A percentile compares a stretch with the other conserved stretches of the same genome.
These are phyloP conservation scores for Lates japonicus DNA, from an alignment of 2,797 vertebrate genomes.

Conservation along the genomic window DNA sequence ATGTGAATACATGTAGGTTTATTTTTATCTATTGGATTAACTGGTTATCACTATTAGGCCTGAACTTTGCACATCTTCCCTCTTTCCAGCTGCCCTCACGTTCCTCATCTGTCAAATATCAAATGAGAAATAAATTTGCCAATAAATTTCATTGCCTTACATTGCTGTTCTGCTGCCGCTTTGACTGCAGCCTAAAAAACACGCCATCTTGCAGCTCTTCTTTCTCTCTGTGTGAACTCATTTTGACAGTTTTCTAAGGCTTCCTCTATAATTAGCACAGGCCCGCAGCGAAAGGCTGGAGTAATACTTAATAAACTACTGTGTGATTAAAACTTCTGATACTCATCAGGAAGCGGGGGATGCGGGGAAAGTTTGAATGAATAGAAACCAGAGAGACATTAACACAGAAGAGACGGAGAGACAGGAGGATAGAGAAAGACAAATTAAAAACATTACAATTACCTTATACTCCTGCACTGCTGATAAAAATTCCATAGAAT, in stretches of 20 bases:
- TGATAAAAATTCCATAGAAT: too few species aligned
- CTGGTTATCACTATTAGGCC: not conserved
- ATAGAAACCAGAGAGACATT: constrained; percentile 24
- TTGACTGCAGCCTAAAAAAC: constrained; percentile 28
- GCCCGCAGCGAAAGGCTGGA: constrained; percentile 63
- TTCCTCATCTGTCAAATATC: not conserved
- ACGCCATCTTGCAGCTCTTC: constrained; percentile 46
- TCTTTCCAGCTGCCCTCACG: not conserved
- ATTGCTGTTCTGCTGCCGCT: constrained; percentile 9
- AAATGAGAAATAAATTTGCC: not conserved
- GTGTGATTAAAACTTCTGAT: constrained; percentile 81
- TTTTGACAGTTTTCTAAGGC: constrained; percentile 70
- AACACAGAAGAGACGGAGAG: not conserved
- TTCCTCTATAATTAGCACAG: constrained; percentile 80
- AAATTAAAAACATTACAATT: not conserved
- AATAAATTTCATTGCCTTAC: not conserved
- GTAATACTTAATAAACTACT: constrained; percentile 81
- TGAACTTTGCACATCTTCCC: too few species aligned
- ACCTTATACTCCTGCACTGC: not conserved
- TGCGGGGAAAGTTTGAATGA: constrained; percentile 19
- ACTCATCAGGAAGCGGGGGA: constrained; percentile 38
- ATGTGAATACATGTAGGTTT: not conserved
- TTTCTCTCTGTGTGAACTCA: constrained; percentile 52
- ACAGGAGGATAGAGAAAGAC: not conserved
- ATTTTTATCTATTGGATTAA: not conserved